Base-by-base conservation (phyloP, 2,888 invertebrate species). In the Apoda limacodes region DNA sequence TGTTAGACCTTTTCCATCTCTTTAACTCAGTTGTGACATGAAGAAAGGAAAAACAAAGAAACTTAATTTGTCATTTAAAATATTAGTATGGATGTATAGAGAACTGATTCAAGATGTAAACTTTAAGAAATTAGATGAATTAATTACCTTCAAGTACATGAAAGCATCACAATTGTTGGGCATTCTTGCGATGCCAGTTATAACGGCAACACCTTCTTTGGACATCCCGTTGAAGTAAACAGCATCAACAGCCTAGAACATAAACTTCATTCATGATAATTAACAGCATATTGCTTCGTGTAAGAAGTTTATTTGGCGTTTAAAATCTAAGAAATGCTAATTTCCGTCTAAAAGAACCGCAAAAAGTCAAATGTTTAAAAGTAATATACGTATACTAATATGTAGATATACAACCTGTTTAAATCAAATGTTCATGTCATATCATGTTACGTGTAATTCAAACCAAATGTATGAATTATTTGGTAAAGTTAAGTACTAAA, bases 181-280 rank as follows among this genome's bases (percentile, higher is more conserved):
- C 41, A 86, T 65, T 35, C 85, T 62, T 0, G 87, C 86, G 7
- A 84, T 65, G 1, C 86, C 87, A 25, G 84, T 82, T 13, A 88
- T 74, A 7, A 89, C 47, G 23, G 82, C 84, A 33, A 76, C 74
- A 1, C 87, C 89, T 25, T 84, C 69, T 28, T 68, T 61, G 34
- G 84, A 85, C 14, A 85, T 82, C 1, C 85, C 85, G 50, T 86
- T 86, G 49, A 85, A 85, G 45, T 85, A 86, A 4, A 86, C 83
- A 0, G 82, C 85, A 64, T 91, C 90, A 14, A 89, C 84, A 3
- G 88, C 86, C 86, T 89, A 55, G 31, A 72, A 71, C n/a, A n/a
- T n/a, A 46, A 23, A 26, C 20, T 11, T 17, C 6, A 5, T 13
- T 10, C 9, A 13, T 19, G 13, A 11, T 24, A 23, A 19, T 13